These are phyloP conservation scores for Lepus europaeus DNA, from an alignment of 2,113 vertebrate species.

Conservation along the genomic window DNA sequence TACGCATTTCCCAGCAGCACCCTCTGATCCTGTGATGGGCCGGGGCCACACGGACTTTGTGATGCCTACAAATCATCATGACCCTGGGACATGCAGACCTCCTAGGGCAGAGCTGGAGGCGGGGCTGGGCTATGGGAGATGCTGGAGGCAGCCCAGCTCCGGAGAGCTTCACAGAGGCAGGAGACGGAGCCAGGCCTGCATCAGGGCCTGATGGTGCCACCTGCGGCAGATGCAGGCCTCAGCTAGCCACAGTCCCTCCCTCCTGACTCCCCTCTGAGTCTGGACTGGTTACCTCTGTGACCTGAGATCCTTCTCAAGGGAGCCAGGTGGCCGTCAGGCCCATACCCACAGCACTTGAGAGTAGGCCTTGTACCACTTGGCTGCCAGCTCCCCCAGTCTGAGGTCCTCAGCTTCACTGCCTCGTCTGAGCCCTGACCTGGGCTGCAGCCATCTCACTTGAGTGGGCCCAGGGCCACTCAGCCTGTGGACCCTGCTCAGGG, in stretches of 20 bases:
- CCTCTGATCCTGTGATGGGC: neutral
- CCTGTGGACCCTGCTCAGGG: neutral
- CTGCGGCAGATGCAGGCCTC: accelerated
- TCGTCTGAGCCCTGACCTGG: neutral
- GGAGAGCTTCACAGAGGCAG: neutral
- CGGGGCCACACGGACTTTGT: neutral
- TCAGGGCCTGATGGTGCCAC: accelerated
- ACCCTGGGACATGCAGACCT: neutral
- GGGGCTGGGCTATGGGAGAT: neutral
- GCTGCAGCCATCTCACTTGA: neutral
- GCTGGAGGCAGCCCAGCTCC: neutral
- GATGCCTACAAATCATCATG: neutral
- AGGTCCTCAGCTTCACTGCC: neutral
- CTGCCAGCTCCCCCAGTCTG: accelerated
- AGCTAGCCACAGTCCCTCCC: no score
- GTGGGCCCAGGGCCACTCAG: neutral
- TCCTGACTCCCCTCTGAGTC: accelerated
- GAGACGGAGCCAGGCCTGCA: neutral
- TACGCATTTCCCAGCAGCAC: neutral
- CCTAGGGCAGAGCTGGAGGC: neutral
- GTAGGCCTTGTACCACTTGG: neutral
- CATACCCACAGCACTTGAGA: neutral
- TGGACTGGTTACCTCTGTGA: neutral
- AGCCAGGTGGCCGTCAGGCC: neutral
- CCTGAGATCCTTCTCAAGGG: neutral